These are phyloP conservation scores for Magallana nippona DNA, from an alignment of 2,888 invertebrate species.

Conservation along the genomic window DNA sequence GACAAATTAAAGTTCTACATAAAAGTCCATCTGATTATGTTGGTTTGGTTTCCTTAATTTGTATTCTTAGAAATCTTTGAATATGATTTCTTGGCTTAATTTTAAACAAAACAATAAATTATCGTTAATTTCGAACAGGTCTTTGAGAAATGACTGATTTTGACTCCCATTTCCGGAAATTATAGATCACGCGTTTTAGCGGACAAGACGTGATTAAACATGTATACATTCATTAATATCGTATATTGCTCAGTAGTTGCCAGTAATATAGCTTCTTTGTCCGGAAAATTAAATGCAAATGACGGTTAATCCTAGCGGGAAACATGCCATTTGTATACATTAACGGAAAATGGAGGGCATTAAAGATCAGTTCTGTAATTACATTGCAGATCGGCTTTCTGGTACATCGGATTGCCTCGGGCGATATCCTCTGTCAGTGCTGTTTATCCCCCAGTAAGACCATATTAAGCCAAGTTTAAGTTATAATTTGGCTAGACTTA, in stretches of 20 bases:
- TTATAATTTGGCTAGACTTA: neutral
- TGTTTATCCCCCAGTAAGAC: neutral
- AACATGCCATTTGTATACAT: slow-evolving; percentile 13
- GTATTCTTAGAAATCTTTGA: no score
- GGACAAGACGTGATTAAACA: no score
- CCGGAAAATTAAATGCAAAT: slow-evolving; percentile 7
- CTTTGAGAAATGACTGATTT: no score
- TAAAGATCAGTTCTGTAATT: neutral
- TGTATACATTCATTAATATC: neutral
- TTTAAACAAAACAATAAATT: no score
- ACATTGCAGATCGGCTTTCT: slow-evolving; percentile 6
- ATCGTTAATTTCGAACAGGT: no score
- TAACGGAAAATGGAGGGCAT: slow-evolving; percentile 18
- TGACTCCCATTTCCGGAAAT: no score
- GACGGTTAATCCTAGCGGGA: neutral
- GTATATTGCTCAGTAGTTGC: neutral
- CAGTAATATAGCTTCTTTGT: neutral
- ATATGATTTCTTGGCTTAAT: no score
- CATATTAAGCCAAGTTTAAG: neutral
- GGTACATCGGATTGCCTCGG: neutral
- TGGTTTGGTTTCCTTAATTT: no score
- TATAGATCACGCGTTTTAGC: no score
- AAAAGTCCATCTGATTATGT: no score
- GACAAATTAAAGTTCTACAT: no score
- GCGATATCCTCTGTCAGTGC: neutral